Base-by-base conservation (phyloP, 2,888 invertebrate genomes). In the Macrophya alboannulata region DNA sequence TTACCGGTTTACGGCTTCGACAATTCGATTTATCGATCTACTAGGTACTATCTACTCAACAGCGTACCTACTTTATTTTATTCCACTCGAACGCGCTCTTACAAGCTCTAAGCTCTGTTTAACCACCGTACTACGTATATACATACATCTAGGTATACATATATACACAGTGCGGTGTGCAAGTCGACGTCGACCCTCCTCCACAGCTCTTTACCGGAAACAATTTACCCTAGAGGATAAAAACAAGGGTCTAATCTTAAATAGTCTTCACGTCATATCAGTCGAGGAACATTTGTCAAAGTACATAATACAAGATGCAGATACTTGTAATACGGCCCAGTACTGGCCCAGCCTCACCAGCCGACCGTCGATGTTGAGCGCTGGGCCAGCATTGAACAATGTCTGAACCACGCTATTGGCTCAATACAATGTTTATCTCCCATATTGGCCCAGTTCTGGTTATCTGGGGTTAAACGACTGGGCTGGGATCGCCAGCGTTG, bases 21-120 rank as follows among this genome's bases (percentile, higher is more conserved):
- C 81, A 81, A 81, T 81, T 81, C 81, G 62, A 81, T 81, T 81
- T 81, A 81, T 81, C 43, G 81, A 81, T 62, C 81, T 59, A 40
- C 48, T 9, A 17, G 31, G 21, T 17, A 40, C 62, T 31, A 81
- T 62, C 25, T n/a, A 43, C 59, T 59, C 21, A 62, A 62, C 59
- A 8, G 59, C 62, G 81, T 62, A 62, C 77, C 55, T 77, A 51
- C 48, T 51, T 77, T 17, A 21, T 37, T 37, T 37, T 51, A 45
- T 55, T 77, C 55, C 77, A 55, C 77, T 77, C 37, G 17, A 77
- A 74, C 72, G 45, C 72, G 45, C 72, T 12, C 45, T 21, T 45
- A 17, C 21, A n/a, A 74, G 72, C 55, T 55, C 55, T n/a, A n/a
- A n/a, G 55, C 55, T 74, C 72, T 74, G 21, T 74, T 74, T 74